phyloP scores from a whole-genome alignment of 2,797 vertebrate species.

The Botia almorhae region DNA sequence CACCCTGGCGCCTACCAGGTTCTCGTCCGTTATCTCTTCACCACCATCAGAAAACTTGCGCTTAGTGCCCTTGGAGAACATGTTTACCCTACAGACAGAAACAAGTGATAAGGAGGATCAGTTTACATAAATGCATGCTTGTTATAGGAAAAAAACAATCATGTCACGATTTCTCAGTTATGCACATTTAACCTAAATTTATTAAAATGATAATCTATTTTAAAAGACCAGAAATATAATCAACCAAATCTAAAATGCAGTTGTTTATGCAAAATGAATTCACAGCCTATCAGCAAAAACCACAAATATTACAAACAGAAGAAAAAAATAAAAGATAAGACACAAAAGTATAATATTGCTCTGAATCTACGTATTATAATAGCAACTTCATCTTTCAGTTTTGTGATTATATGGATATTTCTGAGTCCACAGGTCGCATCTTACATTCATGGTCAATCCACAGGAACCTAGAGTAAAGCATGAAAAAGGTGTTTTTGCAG shows the following conservation, averaged over 20 bases:
- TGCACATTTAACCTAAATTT: background rate
- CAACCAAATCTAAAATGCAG: background rate
- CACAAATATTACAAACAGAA: background rate
- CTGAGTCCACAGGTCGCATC: background rate
- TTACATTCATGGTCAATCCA: constrained; percentile 20
- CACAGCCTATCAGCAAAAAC: background rate
- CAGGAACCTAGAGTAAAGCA: constrained; percentile 18
- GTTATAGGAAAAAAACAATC: background rate
- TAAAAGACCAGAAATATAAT: background rate
- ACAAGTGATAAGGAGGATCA: constrained; percentile 29
- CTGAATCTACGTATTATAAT: background rate
- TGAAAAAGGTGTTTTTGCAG: background rate
- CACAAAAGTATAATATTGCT: background rate
- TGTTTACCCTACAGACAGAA: constrained; percentile 64
- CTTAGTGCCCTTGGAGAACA: constrained; percentile 96
- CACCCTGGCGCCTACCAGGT: constrained; percentile 73
- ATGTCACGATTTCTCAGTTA: background rate
- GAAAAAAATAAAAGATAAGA: background rate
- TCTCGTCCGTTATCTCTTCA: constrained; percentile 81
- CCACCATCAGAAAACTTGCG: constrained; percentile 88
- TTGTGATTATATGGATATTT: background rate
- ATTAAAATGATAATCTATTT: background rate
- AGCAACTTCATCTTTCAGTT: background rate
- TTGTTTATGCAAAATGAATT: background rate
- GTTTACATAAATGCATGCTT: background rate